Conservation (phyloP, 2,888 invertebrate species). For the Epiblema foenella region DNA sequence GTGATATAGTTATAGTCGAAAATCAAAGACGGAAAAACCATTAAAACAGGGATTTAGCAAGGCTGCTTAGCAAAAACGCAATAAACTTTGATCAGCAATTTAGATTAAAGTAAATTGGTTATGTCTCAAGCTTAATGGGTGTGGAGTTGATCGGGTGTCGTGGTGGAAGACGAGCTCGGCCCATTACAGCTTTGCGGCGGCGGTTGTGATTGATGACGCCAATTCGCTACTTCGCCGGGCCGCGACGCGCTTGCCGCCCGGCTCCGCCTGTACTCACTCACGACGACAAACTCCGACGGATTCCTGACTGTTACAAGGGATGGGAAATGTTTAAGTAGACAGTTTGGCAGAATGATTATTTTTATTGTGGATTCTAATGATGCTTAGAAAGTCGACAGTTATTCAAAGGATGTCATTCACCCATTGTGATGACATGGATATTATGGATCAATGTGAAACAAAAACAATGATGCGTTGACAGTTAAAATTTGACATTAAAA, state of each 20-base stretch:
- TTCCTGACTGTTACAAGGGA: slow-evolving; percentile 12
- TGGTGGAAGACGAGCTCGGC: slow-evolving; percentile 62
- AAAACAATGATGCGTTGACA: too few species aligned
- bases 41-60: slow-evolving; percentile 7
- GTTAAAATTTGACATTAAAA: too few species aligned
- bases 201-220: slow-evolving; percentile 76
- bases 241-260: slow-evolving; percentile 35
- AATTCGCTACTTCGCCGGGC: slow-evolving; percentile 73
- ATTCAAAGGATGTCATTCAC: too few species aligned
- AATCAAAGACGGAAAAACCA: neutral
- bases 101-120: slow-evolving; percentile 44
- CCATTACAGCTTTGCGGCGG: slow-evolving; percentile 70
- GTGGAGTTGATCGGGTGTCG: slow-evolving; percentile 59
- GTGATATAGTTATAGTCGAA: neutral
- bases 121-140: slow-evolving; percentile 53
- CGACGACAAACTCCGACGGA: slow-evolving; percentile 8
- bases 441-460: too few species aligned
- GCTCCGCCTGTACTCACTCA: slow-evolving; percentile 11
- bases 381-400: too few species aligned
- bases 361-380: neutral
- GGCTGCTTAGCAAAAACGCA: slow-evolving; percentile 31
- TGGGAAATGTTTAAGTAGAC: neutral
- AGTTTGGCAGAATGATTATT: neutral
- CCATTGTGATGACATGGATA: too few species aligned
- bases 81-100: slow-evolving; percentile 41